Percentiles rank a stretch among this genome's conserved stretches.
phyloP scores from a whole-genome alignment of 1,140 invertebrate species.

The Apis mellifera region DNA sequence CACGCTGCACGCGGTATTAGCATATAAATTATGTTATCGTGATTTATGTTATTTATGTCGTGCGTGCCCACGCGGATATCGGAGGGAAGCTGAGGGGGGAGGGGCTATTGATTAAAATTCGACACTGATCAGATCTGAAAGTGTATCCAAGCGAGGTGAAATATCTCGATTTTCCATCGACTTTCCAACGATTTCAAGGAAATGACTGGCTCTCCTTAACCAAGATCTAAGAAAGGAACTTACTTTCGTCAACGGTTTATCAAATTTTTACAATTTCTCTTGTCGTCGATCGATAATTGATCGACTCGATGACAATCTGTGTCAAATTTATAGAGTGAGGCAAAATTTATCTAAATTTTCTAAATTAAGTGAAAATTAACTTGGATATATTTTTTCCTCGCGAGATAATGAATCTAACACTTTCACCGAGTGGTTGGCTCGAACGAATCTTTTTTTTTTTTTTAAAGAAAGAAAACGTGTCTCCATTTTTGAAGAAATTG shows the following conservation, averaged over 20 bases:
- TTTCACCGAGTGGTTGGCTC: too few relatives aligned
- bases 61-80: slow-evolving; percentile 49
- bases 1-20: slow-evolving; percentile 69
- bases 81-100: slow-evolving; percentile 23
- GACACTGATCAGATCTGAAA: slow-evolving; percentile 36
- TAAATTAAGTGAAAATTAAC: too few relatives aligned
- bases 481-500: too few relatives aligned
- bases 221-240: background rate
- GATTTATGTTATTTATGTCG: slow-evolving; percentile 77
- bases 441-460: too few relatives aligned
- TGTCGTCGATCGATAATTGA: too few relatives aligned
- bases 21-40: slow-evolving; percentile 80
- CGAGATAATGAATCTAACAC: too few relatives aligned
- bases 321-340: too few relatives aligned
- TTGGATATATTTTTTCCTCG: too few relatives aligned
- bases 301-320: too few relatives aligned
- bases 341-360: too few relatives aligned
- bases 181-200: slow-evolving; percentile 5
- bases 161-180: slow-evolving; percentile 38
- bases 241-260: background rate
- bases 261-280: background rate
- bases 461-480: too few relatives aligned
- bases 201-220: slow-evolving; percentile 7
- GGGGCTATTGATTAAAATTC: slow-evolving; percentile 69
- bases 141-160: slow-evolving; percentile 32